phyloP scores from a whole-genome alignment of 2,888 invertebrate genomes.

The Oxystoma pomonae region DNA sequence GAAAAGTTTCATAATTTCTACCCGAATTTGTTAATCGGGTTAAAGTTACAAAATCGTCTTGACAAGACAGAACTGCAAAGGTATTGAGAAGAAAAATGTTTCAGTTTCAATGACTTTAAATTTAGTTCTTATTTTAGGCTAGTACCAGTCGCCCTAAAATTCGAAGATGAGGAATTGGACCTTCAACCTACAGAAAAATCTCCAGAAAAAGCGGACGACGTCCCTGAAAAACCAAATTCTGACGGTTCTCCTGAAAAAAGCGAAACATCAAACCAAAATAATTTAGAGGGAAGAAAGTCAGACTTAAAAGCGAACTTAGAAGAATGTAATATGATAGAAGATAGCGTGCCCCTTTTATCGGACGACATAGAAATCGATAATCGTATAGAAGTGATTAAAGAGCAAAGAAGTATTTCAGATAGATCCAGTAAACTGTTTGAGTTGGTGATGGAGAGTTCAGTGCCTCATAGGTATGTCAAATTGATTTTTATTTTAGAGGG shows the following conservation, averaged over 20 bases:
- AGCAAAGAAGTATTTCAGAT: conserved; percentile 6
- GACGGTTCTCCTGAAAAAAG: conserved; percentile 11
- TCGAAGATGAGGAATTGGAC: conserved; percentile 17
- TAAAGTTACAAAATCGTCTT: too few species aligned
- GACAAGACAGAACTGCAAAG: too few species aligned
- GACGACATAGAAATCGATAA: background rate
- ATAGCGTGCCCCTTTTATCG: background rate
- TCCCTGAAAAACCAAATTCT: conserved; percentile 7
- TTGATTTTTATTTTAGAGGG: too few species aligned
- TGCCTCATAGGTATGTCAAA: background rate
- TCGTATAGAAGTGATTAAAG: background rate
- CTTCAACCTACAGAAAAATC: conserved; percentile 12
- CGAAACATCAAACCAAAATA: background rate
- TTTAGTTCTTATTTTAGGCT: too few species aligned
- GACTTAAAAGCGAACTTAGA: background rate
- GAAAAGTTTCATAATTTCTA: too few species aligned
- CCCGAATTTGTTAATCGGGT: too few species aligned
- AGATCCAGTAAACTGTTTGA: conserved; percentile 5
- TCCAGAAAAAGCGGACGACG: conserved; percentile 18
- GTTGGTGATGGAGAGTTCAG: background rate
- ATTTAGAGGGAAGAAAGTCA: background rate
- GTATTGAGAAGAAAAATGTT: too few species aligned
- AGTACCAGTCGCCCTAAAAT: conserved; percentile 20
- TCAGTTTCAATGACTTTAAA: too few species aligned
- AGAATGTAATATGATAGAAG: background rate